Conservation (phyloP, 2,888 invertebrate genomes). For the Philereme transversata region DNA sequence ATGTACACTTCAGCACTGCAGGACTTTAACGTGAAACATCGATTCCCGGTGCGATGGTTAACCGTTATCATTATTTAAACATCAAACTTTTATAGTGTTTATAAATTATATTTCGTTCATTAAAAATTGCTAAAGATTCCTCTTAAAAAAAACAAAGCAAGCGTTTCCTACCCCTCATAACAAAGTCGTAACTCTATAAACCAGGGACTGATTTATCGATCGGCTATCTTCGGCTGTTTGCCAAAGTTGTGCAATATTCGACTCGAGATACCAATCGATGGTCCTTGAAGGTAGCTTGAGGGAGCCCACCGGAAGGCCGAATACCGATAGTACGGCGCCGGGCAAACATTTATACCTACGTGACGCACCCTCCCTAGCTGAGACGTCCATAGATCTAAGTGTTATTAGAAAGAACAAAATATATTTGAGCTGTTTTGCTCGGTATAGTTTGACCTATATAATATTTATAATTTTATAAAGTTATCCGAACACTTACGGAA, state of each 20-base stretch:
- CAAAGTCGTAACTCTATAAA: conserved; percentile 52
- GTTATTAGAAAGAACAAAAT: background rate
- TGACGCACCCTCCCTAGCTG: conserved; percentile 51
- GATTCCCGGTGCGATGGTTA: too few species aligned
- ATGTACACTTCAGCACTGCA: too few species aligned
- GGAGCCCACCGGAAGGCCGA: conserved; percentile 63
- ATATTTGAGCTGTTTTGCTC: background rate
- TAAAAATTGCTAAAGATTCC: background rate
- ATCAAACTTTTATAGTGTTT: too few species aligned
- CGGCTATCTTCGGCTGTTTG: conserved; percentile 48
- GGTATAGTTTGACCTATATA: too few species aligned
- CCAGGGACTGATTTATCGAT: conserved; percentile 62
- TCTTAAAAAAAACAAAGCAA: too few species aligned
- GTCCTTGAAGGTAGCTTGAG: conserved; percentile 64
- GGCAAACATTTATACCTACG: conserved; percentile 78
- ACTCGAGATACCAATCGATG: conserved; percentile 71
- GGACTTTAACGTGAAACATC: too few species aligned
- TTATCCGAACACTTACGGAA: too few species aligned
- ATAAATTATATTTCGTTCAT: too few species aligned
- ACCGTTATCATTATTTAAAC: too few species aligned
- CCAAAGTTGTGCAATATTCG: conserved; percentile 76
- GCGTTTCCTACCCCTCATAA: conserved; percentile 41
- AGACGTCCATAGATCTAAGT: conserved; percentile 2
- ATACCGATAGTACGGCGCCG: conserved; percentile 60
- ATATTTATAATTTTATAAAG: too few species aligned